Conservation (phyloP, 2,888 invertebrate species). For the Athalia rosae region DNA sequence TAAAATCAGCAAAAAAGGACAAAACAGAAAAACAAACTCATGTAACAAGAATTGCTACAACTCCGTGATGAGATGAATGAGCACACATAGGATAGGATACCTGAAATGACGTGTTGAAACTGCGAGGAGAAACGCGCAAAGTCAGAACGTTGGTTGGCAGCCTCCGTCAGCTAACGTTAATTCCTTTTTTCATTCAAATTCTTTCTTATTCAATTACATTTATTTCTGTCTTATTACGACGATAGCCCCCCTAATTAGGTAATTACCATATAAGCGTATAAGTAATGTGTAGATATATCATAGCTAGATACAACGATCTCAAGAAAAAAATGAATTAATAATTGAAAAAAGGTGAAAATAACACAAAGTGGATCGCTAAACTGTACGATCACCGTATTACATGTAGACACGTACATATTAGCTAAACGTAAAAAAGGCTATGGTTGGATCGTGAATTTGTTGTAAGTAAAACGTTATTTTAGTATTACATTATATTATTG, state of each 20-base stretch:
- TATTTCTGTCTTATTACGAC: not conserved
- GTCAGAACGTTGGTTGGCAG: conserved; percentile 36
- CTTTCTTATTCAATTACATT: not conserved
- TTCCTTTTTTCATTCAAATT: not conserved
- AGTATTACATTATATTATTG: conserved; percentile 16
- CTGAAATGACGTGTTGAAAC: conserved; percentile 3
- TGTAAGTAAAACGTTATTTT: conserved; percentile 47
- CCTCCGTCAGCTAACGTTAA: conserved; percentile 44
- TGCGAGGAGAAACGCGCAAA: conserved; percentile 20
- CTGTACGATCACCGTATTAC: conserved; percentile 52
- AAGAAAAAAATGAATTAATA: conserved; percentile 47
- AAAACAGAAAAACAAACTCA: not conserved
- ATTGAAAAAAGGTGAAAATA: conserved; percentile 57
- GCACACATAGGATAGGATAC: not conserved
- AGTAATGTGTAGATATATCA: conserved; percentile 72
- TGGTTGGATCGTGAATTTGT: conserved; percentile 72
- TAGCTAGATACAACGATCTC: conserved; percentile 73
- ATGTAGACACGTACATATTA: conserved; percentile 37
- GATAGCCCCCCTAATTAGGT: conserved; percentile 33
- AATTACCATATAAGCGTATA: conserved; percentile 59
- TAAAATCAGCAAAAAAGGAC: not conserved
- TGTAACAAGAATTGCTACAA: no score
- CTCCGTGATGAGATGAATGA: not conserved
- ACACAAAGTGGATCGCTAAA: conserved; percentile 65
- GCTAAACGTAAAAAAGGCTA: conserved; percentile 54